Evolutionary conservation across 2,113 vertebrate species (phyloP).

Genomic region (Thunnus thynnus): DNA sequence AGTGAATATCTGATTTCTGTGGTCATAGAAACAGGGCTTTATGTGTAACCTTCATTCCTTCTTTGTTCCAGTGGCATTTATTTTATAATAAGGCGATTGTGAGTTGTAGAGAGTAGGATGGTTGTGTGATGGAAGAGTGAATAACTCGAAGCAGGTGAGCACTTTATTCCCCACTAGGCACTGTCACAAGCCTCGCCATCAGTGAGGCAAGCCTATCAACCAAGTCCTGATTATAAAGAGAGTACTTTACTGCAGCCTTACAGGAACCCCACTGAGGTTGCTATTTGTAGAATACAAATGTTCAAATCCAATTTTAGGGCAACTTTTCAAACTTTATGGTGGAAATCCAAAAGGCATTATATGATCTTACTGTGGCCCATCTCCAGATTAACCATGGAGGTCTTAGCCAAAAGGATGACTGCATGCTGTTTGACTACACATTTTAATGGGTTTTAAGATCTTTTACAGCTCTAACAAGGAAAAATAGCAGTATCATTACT

Average conservation of each 20-base stretch:
- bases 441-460: neutral
- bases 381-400: conserved; percentile 2
- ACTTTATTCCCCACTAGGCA: conserved; percentile 34
- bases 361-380: neutral
- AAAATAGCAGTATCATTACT: neutral
- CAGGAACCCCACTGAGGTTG: conserved; percentile 22
- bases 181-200: conserved; percentile 44
- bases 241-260: conserved; percentile 41
- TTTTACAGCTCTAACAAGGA: too few species aligned
- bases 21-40: neutral
- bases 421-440: neutral
- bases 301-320: conserved; percentile 4
- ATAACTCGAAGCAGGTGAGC: conserved; percentile 26
- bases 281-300: conserved; percentile 46
- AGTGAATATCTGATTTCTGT: neutral
- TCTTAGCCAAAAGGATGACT: neutral
- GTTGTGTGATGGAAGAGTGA: conserved; percentile 26
- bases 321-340: conserved; percentile 24
- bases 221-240: conserved; percentile 47
- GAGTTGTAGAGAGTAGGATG: conserved; percentile 4
- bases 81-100: conserved; percentile 6
- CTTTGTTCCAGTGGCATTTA: neutral
- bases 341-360: neutral
- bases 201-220: conserved; percentile 44
- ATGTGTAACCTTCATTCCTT: neutral